These are phyloP conservation scores for Yoshiicerus persimilis DNA, from an alignment of 1,140 invertebrate genomes.

Conservation along the genomic window DNA sequence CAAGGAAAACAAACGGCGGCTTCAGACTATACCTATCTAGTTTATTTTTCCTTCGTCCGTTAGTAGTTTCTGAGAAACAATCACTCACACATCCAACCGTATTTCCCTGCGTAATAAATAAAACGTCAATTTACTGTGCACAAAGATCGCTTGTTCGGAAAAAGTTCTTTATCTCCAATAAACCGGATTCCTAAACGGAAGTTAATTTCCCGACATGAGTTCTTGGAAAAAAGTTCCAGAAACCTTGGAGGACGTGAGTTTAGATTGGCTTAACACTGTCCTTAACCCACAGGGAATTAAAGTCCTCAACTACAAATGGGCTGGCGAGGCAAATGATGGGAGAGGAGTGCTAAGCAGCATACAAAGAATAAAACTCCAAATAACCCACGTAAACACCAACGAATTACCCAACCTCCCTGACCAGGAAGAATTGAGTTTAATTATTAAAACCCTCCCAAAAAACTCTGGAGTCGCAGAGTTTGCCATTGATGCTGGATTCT, in stretches of 20 bases:
- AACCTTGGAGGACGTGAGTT: neutral
- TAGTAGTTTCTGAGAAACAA: no score
- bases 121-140: no score
- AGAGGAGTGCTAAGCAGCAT: neutral
- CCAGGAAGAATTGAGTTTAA: neutral
- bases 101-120: neutral
- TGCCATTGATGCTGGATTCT: neutral
- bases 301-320: neutral
- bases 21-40: neutral
- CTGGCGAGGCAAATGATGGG: neutral
- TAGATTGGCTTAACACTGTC: conserved; percentile 10
- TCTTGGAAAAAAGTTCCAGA: neutral
- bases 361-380: neutral
- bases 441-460: conserved; percentile 22
- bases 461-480: neutral
- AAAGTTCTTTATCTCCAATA: neutral
- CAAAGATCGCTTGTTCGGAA: no score
- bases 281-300: neutral
- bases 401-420: neutral
- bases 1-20: neutral
- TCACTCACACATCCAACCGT: neutral
- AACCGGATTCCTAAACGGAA: neutral
- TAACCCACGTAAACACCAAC: neutral
- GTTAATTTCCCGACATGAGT: neutral
- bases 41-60: neutral